Base-by-base conservation (phyloP, 2,888 invertebrate species). In the Drosophila hamatofila region DNA sequence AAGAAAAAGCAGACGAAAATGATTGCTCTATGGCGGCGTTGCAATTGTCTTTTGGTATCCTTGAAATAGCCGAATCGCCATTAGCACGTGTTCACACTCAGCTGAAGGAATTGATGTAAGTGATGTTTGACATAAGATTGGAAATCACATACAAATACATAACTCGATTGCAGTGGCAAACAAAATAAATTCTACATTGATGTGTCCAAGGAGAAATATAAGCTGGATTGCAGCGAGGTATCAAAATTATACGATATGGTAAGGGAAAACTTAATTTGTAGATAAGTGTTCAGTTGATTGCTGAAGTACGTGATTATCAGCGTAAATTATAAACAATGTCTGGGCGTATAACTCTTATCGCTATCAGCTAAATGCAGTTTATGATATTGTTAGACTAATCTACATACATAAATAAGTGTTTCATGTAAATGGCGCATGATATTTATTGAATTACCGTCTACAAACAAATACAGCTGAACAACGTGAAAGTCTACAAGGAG, bases 171-270 rank as follows among this genome's bases (percentile, higher is more conserved):
- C 58, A 93, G 93, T 56, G 89, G 89, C 4, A 92, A 92, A 37
- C 93, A 93, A 66, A 92, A 92, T 57, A 92, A 91, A 81, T 90
- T 92, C 48, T 92, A 92, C 71, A 90, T 92, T 60, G 92, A 93
- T 71, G 68, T 93, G 35, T 92, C 92, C 33, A 84, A 88, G 12
- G 92, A 92, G 61, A 93, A 92, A 66, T 91, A 81, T 72, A 91
- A 91, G 68, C 78, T 92, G 52, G 91, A 92, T 55, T 92, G 91
- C 74, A 85, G 83, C 57, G 92, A 93, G 55, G 80, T 93, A 25
- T 77, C 80, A 12, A 83, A 80, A 52, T 60, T 92, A 4, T 88
- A 83, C 49, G 91, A 92, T 12, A 92, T 93, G 92, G 92, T 92
- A 27, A 65, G 44, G 16, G 9, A 11, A 16, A 33, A 0, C 9